Conservation (phyloP, 2,797 vertebrate species). For the Pseudopleuronectes americanus region DNA sequence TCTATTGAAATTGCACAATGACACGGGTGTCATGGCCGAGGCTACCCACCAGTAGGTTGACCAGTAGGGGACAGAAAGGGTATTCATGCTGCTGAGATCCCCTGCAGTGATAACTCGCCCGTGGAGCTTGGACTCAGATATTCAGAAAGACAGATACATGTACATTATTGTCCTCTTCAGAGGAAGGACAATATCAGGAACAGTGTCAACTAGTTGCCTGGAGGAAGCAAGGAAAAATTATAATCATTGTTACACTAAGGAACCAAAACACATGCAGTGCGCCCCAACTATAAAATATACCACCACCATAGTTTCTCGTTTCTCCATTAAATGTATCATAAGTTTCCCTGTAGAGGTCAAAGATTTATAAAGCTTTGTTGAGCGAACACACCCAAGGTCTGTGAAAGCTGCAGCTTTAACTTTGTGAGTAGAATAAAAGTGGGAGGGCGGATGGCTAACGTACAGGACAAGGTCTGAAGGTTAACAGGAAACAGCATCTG, state of each 20-base stretch:
- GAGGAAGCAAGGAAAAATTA: not conserved
- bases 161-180: not conserved
- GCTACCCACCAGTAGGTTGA: not conserved
- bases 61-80: constrained; percentile 25
- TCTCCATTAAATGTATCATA: not conserved
- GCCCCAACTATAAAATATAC: constrained; percentile 5
- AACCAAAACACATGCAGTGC: not conserved
- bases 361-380: not conserved
- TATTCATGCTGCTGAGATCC: not conserved
- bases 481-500: constrained; percentile 29
- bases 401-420: constrained; percentile 24
- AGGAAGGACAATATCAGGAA: constrained; percentile 1
- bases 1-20: not conserved
- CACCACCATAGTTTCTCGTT: not conserved
- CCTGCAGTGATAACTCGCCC: constrained; percentile 2
- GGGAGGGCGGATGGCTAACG: not conserved
- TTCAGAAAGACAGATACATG: constrained; percentile 6
- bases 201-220: not conserved
- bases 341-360: not conserved
- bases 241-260: not conserved
- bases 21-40: constrained; percentile 1
- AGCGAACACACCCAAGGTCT: not conserved
- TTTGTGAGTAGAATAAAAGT: constrained; percentile 10
- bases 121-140: constrained; percentile 6
- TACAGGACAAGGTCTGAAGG: constrained; percentile 39